Evolutionary conservation across 2,888 invertebrate species (phyloP).

Genomic region (Drosophila neonasuta): DNA sequence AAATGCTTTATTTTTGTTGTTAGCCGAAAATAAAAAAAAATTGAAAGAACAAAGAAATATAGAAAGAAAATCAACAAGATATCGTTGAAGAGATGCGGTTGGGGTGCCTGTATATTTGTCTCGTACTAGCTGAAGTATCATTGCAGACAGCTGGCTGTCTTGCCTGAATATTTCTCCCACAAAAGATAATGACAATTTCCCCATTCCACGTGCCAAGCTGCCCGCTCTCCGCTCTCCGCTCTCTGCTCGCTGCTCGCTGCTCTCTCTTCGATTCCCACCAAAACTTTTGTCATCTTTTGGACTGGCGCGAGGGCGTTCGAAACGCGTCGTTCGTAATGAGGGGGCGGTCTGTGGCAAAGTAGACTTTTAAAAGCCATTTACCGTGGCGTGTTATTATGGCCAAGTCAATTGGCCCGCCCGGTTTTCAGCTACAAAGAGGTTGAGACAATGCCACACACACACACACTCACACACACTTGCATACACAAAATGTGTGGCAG

Average conservation of each 20-base stretch:
- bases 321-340: conserved; percentile 80
- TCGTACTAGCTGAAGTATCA: conserved; percentile 35
- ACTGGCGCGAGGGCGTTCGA: conserved; percentile 61
- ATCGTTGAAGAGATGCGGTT: not conserved
- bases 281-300: conserved; percentile 61
- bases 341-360: conserved; percentile 77
- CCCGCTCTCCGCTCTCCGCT: conserved; percentile 10
- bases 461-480: conserved; percentile 1
- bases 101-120: not conserved
- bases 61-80: conserved; percentile 5
- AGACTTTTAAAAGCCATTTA: conserved; percentile 78
- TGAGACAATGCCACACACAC: conserved; percentile 42
- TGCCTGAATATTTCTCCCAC: conserved; percentile 27
- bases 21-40: conserved; percentile 40
- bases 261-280: not conserved
- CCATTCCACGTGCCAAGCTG: conserved; percentile 23
- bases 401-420: conserved; percentile 73
- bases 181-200: conserved; percentile 72
- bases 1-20: conserved; percentile 44
- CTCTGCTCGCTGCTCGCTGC: conserved; percentile 6
- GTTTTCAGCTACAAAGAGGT: conserved; percentile 48
- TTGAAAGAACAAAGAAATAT: not conserved
- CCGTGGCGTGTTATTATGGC: conserved; percentile 74
- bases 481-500: conserved; percentile 72
- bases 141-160: conserved; percentile 43